Conservation (phyloP, 2,113 vertebrate genomes). For the Sinosuthora webbiana region DNA sequence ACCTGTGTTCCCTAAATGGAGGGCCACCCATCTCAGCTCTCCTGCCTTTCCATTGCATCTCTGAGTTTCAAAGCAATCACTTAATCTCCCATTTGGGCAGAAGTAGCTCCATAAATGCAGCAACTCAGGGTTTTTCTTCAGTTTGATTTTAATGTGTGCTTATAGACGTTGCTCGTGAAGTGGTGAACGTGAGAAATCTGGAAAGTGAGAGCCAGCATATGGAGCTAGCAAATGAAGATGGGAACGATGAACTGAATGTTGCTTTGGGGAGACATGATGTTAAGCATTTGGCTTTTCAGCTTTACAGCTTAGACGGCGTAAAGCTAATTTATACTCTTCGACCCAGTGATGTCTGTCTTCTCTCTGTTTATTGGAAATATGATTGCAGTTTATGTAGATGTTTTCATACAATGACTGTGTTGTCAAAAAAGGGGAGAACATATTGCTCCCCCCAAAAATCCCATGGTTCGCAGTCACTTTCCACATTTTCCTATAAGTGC, state of each 20-base stretch:
- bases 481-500: not conserved
- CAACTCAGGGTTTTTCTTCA: not conserved
- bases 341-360: not conserved
- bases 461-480: not conserved
- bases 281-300: slow-evolving; percentile 30
- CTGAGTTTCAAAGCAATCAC: not conserved
- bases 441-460: not conserved
- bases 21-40: not conserved
- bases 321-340: not conserved
- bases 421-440: not conserved
- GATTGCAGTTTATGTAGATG: not conserved
- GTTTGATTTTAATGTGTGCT: not conserved
- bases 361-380: not conserved
- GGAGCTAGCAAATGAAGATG: slow-evolving; percentile 4
- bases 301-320: not conserved
- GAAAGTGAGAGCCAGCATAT: not conserved
- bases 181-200: not conserved
- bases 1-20: not conserved
- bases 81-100: not conserved
- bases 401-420: not conserved
- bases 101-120: not conserved
- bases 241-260: not conserved
- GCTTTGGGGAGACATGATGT: not conserved
- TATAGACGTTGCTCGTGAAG: not conserved
- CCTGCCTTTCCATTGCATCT: not conserved